Evolutionary conservation across 2,113 vertebrate species (phyloP).

Genomic region (Nothobranchius kuhntae): DNA sequence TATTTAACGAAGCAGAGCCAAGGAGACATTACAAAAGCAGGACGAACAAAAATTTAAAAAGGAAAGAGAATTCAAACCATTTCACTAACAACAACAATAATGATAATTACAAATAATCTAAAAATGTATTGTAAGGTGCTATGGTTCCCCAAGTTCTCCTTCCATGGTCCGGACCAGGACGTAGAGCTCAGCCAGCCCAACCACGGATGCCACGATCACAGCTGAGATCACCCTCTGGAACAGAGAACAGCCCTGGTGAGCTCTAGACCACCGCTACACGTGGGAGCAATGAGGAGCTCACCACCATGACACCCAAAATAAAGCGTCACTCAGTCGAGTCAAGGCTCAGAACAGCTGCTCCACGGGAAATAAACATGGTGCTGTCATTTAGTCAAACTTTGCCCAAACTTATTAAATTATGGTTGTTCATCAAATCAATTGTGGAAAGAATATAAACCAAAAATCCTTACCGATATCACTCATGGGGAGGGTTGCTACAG

Average conservation of each 20-base stretch:
- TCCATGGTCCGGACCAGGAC: conserved; percentile 93
- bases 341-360: no score
- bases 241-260: background rate
- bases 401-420: no score
- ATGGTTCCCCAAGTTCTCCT: conserved; percentile 90
- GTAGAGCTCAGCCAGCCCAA: conserved; percentile 94
- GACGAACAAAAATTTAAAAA: background rate
- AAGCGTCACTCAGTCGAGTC: no score
- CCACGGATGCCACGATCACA: conserved; percentile 91
- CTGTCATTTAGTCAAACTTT: no score
- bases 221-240: conserved; percentile 86
- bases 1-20: background rate
- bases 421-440: no score
- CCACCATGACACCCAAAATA: no score
- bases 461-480: no score
- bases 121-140: conserved; percentile 27
- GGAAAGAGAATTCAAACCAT: background rate
- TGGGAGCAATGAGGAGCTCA: no score
- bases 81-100: background rate
- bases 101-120: background rate
- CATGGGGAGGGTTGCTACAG: no score
- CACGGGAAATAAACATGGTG: no score
- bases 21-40: background rate
- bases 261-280: background rate
- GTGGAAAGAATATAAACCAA: no score